Conservation (phyloP, 2,113 vertebrate genomes). For the Dolichotis patagonum region DNA sequence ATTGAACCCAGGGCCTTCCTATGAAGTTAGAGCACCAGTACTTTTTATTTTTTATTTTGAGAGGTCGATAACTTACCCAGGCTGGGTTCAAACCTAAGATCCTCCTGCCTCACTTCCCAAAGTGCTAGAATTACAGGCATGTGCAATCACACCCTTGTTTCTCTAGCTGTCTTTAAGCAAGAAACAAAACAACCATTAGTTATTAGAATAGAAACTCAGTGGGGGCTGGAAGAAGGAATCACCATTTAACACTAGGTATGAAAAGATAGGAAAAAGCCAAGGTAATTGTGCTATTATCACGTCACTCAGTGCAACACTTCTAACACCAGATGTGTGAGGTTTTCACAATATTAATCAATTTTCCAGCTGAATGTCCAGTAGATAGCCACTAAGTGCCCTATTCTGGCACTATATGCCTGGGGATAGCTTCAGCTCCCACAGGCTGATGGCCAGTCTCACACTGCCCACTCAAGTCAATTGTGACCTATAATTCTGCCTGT, state of each 20-base stretch:
- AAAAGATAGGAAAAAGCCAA: background rate
- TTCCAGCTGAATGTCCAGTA: too few relatives aligned
- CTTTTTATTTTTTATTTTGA: background rate
- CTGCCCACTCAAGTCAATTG: too few relatives aligned
- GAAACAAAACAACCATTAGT: conserved; percentile 1
- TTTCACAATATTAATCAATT: too few relatives aligned
- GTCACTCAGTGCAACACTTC: too few relatives aligned
- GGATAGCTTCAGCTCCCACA: too few relatives aligned
- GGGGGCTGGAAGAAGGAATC: background rate
- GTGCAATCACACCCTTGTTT: background rate
- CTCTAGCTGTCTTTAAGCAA: background rate
- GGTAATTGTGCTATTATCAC: background rate
- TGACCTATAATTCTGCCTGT: too few relatives aligned
- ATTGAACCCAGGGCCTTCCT: background rate
- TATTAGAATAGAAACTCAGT: background rate
- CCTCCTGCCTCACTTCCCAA: background rate
- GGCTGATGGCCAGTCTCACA: too few relatives aligned
- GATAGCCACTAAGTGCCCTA: too few relatives aligned
- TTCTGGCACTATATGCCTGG: too few relatives aligned
- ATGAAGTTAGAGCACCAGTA: background rate
- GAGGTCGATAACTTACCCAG: background rate
- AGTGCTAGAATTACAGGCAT: background rate
- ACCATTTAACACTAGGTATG: background rate
- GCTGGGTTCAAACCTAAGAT: background rate
- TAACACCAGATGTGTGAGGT: too few relatives aligned